Evolutionary conservation across 23 tunicate species (phyloP).

Genomic region (Styela plicata): DNA sequence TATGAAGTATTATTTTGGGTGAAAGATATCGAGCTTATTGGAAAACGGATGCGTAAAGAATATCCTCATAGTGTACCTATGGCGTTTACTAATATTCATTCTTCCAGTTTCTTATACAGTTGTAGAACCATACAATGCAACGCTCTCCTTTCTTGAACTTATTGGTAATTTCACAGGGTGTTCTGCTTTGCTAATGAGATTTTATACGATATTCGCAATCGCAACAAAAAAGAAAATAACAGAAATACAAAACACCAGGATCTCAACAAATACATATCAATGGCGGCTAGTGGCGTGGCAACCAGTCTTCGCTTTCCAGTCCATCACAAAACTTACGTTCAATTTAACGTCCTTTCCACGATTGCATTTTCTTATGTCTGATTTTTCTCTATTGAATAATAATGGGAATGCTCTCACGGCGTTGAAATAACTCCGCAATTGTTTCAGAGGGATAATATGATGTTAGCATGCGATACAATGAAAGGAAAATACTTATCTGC

Average conservation of each 20-base stretch:
- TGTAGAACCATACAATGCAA: background rate
- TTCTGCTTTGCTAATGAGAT: background rate
- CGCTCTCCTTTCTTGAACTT: background rate
- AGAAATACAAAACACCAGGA: background rate
- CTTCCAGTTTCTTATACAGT: background rate
- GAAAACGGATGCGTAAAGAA: too few relatives aligned
- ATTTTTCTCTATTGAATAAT: background rate
- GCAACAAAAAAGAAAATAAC: background rate
- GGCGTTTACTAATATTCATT: too few relatives aligned
- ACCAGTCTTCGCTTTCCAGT: background rate
- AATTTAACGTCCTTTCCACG: background rate
- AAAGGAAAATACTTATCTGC: background rate
- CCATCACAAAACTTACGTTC: background rate
- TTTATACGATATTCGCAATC: background rate
- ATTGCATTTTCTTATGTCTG: background rate
- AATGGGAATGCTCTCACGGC: background rate
- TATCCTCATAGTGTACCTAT: too few relatives aligned
- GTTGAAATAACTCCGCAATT: background rate
- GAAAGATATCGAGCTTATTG: too few relatives aligned
- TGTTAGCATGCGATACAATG: background rate
- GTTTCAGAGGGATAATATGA: background rate
- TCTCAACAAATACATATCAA: background rate
- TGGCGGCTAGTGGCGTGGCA: background rate
- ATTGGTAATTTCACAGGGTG: background rate
- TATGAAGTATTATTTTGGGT: too few relatives aligned